Evolutionary conservation across 2,113 vertebrate species (phyloP).

Genomic region (Centrocercus urophasianus): DNA sequence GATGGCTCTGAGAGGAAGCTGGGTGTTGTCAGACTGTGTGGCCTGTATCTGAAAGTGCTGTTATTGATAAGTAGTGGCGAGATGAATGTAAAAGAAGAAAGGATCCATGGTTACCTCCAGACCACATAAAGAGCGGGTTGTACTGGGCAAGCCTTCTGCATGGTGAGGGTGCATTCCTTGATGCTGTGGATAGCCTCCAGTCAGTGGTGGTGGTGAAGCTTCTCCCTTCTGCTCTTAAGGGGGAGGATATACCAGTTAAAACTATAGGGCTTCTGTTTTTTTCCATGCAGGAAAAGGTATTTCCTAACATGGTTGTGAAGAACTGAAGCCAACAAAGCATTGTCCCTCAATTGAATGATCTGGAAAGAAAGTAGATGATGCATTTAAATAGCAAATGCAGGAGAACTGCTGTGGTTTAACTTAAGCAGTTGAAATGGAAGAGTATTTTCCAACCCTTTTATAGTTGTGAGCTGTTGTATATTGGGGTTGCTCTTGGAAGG

Average conservation of each 20-base stretch:
- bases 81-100: background rate
- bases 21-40: background rate
- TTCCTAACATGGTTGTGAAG: background rate
- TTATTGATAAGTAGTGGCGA: background rate
- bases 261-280: background rate
- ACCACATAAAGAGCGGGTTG: background rate
- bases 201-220: background rate
- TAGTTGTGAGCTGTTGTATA: background rate
- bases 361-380: background rate
- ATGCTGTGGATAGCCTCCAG: background rate
- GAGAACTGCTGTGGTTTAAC: background rate
- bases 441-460: constrained; percentile 1
- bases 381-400: background rate
- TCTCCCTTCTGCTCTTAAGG: background rate
- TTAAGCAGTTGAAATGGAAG: background rate
- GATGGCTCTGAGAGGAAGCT: background rate
- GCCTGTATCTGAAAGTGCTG: background rate
- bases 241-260: background rate
- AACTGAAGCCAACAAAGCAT: background rate
- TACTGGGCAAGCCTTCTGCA: background rate
- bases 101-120: background rate
- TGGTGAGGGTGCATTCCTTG: background rate
- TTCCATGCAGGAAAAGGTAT: background rate
- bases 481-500: background rate
- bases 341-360: background rate